A percentile compares a stretch with the other conserved stretches of the same genome.
Evolutionary conservation across 2,888 invertebrate species (phyloP).

Genomic region (Aspidapion aeneum): DNA sequence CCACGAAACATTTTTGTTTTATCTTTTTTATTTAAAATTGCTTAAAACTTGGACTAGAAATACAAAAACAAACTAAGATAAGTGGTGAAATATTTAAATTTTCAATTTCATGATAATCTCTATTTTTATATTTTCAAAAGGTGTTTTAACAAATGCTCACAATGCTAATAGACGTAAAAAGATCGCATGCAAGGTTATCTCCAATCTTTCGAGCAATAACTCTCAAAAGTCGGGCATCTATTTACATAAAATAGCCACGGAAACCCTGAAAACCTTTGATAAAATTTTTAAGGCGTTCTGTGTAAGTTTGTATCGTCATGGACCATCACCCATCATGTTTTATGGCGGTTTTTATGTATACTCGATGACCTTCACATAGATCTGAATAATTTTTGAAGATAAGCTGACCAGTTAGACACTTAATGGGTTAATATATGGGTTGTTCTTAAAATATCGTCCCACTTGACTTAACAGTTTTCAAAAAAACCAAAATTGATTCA

Average conservation of each 20-base stretch:
- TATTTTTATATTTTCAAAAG: neutral
- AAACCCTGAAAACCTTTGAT: constrained; percentile 9
- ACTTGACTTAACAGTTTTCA: too few relatives aligned
- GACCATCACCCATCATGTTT: neutral
- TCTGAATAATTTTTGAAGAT: neutral
- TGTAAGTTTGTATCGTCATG: neutral
- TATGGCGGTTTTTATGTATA: neutral
- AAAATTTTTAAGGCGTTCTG: neutral
- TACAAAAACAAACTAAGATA: too few relatives aligned
- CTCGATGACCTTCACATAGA: neutral
- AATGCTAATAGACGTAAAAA: neutral
- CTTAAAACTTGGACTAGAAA: too few relatives aligned
- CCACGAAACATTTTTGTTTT: too few relatives aligned
- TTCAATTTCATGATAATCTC: neutral
- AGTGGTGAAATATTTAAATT: neutral
- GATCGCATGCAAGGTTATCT: constrained; percentile 1
- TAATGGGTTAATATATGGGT: too few relatives aligned
- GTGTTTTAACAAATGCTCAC: neutral
- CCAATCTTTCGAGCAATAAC: neutral
- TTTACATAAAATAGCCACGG: constrained; percentile 19
- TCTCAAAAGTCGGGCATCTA: neutral
- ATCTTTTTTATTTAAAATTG: too few relatives aligned
- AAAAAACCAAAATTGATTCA: too few relatives aligned
- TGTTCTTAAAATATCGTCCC: too few relatives aligned
- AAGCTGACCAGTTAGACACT: too few relatives aligned